Percentiles rank a stretch among this genome's conserved stretches.
Conservation (phyloP, 2,888 invertebrate species). For the Incurvaria masculella region DNA sequence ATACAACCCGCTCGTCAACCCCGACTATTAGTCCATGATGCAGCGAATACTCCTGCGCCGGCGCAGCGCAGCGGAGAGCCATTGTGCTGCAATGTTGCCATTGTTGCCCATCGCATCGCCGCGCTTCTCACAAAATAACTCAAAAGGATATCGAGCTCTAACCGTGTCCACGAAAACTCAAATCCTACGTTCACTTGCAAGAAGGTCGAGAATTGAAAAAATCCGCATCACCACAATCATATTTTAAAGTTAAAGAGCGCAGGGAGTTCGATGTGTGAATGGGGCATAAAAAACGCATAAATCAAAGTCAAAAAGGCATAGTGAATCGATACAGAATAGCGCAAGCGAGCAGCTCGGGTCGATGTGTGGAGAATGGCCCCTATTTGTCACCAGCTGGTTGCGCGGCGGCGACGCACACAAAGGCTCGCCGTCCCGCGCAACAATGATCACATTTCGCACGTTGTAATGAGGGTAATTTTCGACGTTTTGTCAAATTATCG, state of each 20-base stretch:
- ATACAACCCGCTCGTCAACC: conserved; percentile 49
- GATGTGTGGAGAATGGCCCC: background rate
- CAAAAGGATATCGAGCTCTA: background rate
- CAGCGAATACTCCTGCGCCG: conserved; percentile 45
- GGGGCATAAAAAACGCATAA: conserved; percentile 54
- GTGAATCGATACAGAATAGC: conserved; percentile 41
- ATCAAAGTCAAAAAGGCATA: conserved; percentile 60
- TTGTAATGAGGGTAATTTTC: conserved; percentile 54
- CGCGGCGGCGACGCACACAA: conserved; percentile 12
- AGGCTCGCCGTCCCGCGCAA: background rate
- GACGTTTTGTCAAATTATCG: conserved; percentile 51
- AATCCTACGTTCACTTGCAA: background rate
- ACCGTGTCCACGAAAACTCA: background rate
- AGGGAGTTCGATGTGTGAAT: conserved; percentile 39
- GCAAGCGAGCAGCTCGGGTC: conserved; percentile 32
- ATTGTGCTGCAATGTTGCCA: background rate
- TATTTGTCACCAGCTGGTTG: conserved; percentile 47
- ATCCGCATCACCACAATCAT: too few species aligned
- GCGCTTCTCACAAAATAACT: background rate
- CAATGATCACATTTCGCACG: conserved; percentile 31
- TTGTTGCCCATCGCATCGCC: background rate
- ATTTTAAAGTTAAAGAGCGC: background rate
- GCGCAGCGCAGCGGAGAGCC: conserved; percentile 31
- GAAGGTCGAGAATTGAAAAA: background rate
- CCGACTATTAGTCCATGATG: conserved; percentile 54